A percentile compares a stretch with the other conserved stretches of the same genome.
phyloP scores from a whole-genome alignment of 2,888 invertebrate genomes.

The Lutraria lutraria region DNA sequence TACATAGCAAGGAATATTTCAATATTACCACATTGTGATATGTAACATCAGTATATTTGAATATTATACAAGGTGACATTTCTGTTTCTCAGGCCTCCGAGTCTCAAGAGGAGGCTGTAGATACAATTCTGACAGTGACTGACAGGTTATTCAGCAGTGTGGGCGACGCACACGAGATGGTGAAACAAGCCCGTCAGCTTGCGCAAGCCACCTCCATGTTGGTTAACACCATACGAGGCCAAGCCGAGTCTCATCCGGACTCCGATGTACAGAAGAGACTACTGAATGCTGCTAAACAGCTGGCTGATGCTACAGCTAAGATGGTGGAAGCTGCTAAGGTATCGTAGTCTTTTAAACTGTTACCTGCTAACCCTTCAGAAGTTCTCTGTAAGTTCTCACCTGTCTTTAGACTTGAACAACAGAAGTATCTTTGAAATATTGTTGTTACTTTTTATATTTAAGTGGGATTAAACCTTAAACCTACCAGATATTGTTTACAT shows the following conservation, averaged over 20 bases:
- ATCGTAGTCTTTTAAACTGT: background rate
- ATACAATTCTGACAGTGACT: conserved; percentile 95
- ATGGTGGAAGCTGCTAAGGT: conserved; percentile 98
- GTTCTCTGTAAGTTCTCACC: background rate
- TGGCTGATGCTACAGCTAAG: conserved; percentile 97
- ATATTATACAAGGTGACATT: too few species aligned
- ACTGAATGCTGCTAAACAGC: conserved; percentile 96
- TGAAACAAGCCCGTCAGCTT: conserved; percentile 95
- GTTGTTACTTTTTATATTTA: too few species aligned
- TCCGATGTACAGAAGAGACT: conserved; percentile 95
- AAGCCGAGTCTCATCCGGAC: conserved; percentile 95
- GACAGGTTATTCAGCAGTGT: conserved; percentile 94
- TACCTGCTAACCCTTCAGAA: background rate
- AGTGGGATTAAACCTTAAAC: too few species aligned
- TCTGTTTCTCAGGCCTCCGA: conserved; percentile 74
- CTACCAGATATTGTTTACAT: too few species aligned
- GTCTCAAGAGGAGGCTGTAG: conserved; percentile 93
- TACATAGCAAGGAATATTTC: too few species aligned
- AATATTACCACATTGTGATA: too few species aligned
- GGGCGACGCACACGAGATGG: conserved; percentile 97
- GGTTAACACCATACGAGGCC: conserved; percentile 97
- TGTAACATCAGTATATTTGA: too few species aligned
- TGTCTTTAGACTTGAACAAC: background rate
- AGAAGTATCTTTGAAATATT: background rate
- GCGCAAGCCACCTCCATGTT: conserved; percentile 97